These are phyloP conservation scores for Phataginus tetradactyla DNA, from an alignment of 2,797 vertebrate species.

Conservation along the genomic window DNA sequence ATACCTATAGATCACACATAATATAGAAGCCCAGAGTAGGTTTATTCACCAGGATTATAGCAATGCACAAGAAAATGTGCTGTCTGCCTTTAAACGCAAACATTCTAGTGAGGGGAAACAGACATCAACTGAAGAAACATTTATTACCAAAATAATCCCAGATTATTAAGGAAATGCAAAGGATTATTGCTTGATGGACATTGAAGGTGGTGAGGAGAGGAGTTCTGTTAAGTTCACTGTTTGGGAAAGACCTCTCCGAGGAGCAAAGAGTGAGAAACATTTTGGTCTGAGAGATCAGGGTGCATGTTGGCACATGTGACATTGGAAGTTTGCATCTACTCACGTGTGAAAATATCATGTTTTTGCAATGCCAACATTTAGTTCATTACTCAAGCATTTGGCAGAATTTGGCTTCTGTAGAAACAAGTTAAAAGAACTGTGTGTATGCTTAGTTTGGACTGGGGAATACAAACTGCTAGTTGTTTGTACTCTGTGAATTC, in stretches of 20 bases:
- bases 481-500: background rate
- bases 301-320: background rate
- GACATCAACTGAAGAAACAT: background rate
- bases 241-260: background rate
- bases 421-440: background rate
- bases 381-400: background rate
- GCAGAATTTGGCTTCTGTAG: background rate
- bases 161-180: background rate
- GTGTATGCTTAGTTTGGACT: rapidly evolving
- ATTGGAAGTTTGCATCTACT: background rate
- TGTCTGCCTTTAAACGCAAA: background rate
- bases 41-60: background rate
- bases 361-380: background rate
- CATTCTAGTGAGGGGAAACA: background rate
- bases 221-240: background rate
- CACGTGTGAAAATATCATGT: background rate
- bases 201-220: background rate
- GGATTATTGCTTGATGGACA: background rate
- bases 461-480: background rate
- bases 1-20: background rate
- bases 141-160: background rate
- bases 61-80: background rate
- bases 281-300: background rate
- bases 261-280: background rate
- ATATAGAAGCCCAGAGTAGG: background rate